A percentile compares a stretch with the other conserved stretches of the same genome.
Evolutionary conservation across 2,888 invertebrate species (phyloP).

Genomic region (Fissipunctia ypsillon): DNA sequence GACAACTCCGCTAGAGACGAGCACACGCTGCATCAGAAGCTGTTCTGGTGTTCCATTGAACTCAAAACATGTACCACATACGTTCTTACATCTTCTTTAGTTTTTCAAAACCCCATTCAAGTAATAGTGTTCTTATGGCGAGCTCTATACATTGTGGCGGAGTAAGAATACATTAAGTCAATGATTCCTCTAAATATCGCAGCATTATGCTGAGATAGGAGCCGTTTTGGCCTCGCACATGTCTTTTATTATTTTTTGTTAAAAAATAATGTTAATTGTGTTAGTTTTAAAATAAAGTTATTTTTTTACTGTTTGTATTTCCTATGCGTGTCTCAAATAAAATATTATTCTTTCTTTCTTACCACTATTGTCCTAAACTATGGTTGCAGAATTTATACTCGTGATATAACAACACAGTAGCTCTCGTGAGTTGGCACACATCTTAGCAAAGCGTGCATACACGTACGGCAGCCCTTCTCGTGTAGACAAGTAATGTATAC

Average conservation of each 20-base stretch:
- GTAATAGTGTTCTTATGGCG: background rate
- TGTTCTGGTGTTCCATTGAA: conserved; percentile 44
- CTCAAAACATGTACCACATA: conserved; percentile 28
- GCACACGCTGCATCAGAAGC: conserved; percentile 51
- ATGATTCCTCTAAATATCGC: too few species aligned
- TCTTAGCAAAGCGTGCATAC: conserved; percentile 12
- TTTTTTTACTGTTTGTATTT: too few species aligned
- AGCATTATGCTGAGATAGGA: too few species aligned
- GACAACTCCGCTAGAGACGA: conserved; percentile 50
- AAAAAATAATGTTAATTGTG: too few species aligned
- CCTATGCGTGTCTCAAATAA: too few species aligned
- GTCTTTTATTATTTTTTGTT: too few species aligned
- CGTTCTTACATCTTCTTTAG: conserved; percentile 19
- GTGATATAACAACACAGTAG: conserved; percentile 1
- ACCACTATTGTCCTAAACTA: background rate
- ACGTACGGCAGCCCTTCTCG: conserved; percentile 42
- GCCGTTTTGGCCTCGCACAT: too few species aligned
- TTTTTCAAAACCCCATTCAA: conserved; percentile 8
- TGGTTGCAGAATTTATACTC: background rate
- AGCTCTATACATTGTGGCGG: background rate
- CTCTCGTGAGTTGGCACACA: conserved; percentile 8
- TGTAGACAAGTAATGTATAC: conserved; percentile 47
- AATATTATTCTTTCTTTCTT: too few species aligned
- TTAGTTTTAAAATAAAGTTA: too few species aligned
- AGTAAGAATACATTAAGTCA: background rate